Evolutionary conservation across 2,888 invertebrate genomes (phyloP).

Genomic region (Orthosia incerta): DNA sequence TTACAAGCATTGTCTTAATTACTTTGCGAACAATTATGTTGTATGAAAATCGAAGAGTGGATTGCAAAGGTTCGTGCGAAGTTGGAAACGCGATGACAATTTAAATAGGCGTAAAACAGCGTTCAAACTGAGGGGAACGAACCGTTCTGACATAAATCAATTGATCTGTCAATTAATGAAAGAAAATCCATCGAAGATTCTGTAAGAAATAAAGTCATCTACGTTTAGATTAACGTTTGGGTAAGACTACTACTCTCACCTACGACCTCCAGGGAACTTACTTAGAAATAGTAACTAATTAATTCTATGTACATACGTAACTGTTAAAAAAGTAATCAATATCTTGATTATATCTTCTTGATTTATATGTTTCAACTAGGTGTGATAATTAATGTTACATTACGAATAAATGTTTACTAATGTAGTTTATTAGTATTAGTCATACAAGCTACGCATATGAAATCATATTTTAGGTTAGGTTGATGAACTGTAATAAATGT

Average conservation of each 20-base stretch:
- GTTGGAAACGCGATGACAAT: slow-evolving; percentile 20
- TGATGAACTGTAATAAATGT: slow-evolving; percentile 23
- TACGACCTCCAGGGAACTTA: background rate
- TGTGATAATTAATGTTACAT: slow-evolving; percentile 1
- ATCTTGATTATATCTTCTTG: background rate
- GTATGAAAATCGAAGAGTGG: slow-evolving; percentile 55
- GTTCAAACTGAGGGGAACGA: slow-evolving; percentile 14
- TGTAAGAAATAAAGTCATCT: background rate
- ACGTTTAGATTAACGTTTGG: background rate
- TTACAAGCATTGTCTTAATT: slow-evolving; percentile 49
- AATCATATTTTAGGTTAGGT: background rate
- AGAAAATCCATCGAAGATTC: background rate
- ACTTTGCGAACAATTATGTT: slow-evolving; percentile 44
- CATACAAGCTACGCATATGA: background rate
- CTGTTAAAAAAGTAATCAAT: background rate
- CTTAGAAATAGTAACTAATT: background rate
- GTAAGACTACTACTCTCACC: too few relatives aligned
- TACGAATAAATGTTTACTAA: slow-evolving; percentile 21
- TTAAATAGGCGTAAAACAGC: slow-evolving; percentile 29
- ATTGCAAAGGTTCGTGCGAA: slow-evolving; percentile 56
- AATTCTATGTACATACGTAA: background rate
- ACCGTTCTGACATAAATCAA: background rate
- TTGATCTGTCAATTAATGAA: slow-evolving; percentile 16
- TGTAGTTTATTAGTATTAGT: slow-evolving; percentile 6
- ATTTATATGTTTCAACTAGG: background rate